Evolutionary conservation across 2,797 vertebrate genomes (phyloP).

Genomic region (Myotis findleyi): DNA sequence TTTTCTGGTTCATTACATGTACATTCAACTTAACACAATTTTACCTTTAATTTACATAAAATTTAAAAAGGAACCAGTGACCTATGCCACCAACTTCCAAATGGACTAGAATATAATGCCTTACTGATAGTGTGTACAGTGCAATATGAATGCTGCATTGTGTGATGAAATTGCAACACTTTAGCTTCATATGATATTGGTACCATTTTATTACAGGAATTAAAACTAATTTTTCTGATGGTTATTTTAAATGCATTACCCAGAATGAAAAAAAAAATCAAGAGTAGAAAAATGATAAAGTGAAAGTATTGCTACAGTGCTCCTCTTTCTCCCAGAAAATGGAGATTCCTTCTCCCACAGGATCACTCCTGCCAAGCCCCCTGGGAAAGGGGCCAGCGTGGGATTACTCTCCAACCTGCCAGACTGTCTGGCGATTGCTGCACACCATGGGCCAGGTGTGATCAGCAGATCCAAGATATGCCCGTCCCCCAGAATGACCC

Average conservation of each 20-base stretch:
- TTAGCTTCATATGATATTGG: constrained; percentile 25
- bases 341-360: constrained; percentile 85
- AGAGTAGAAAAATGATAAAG: constrained; percentile 71
- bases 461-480: constrained; percentile 85
- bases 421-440: constrained; percentile 85
- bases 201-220: constrained; percentile 28
- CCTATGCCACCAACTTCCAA: constrained; percentile 44
- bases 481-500: constrained; percentile 84
- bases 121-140: not conserved
- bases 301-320: constrained; percentile 77
- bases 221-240: constrained; percentile 56
- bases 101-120: constrained; percentile 62
- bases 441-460: constrained; percentile 85
- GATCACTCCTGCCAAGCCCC: constrained; percentile 84
- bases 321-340: constrained; percentile 86
- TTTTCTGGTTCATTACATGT: constrained; percentile 79
- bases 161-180: constrained; percentile 14
- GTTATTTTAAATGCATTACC: constrained; percentile 70
- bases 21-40: constrained; percentile 42
- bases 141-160: constrained; percentile 28
- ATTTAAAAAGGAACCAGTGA: constrained; percentile 44
- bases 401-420: constrained; percentile 85
- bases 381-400: constrained; percentile 85
- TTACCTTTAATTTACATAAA: constrained; percentile 63
- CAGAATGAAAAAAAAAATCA: constrained; percentile 52